Percentiles rank a stretch among this genome's conserved stretches.
Conservation (phyloP, 2,888 invertebrate species). For the Eulithis testata region DNA sequence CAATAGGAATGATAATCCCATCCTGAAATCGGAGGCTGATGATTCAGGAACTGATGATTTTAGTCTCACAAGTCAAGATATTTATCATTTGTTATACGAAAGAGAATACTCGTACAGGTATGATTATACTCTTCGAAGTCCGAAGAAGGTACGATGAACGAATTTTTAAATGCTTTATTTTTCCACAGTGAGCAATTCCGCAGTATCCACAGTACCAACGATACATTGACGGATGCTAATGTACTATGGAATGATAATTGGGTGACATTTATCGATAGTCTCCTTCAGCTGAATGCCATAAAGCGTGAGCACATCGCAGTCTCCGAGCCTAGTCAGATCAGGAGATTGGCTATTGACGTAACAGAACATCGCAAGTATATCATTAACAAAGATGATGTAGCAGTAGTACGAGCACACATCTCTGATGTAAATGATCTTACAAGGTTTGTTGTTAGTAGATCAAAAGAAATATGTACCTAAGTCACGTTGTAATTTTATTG, state of each 20-base stretch:
- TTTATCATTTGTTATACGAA: slow-evolving; percentile 29
- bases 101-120: slow-evolving; percentile 31
- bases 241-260: slow-evolving; percentile 89
- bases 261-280: slow-evolving; percentile 91
- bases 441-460: slow-evolving; percentile 34
- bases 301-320: slow-evolving; percentile 84
- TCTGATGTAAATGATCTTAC: slow-evolving; percentile 36
- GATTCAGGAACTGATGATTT: neutral
- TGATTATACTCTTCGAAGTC: neutral
- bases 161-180: neutral
- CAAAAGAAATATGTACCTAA: too few species aligned
- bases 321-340: slow-evolving; percentile 82
- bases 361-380: slow-evolving; percentile 33
- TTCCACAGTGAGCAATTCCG: slow-evolving; percentile 54
- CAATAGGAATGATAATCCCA: neutral
- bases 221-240: slow-evolving; percentile 51
- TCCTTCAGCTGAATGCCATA: slow-evolving; percentile 90
- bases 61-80: slow-evolving; percentile 12
- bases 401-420: slow-evolving; percentile 37
- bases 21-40: neutral
- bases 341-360: slow-evolving; percentile 45
- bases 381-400: slow-evolving; percentile 11
- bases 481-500: too few species aligned
- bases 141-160: too few species aligned
- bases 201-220: slow-evolving; percentile 45